Conservation (phyloP, 2,797 vertebrate species). For the Anguilla anguilla region DNA sequence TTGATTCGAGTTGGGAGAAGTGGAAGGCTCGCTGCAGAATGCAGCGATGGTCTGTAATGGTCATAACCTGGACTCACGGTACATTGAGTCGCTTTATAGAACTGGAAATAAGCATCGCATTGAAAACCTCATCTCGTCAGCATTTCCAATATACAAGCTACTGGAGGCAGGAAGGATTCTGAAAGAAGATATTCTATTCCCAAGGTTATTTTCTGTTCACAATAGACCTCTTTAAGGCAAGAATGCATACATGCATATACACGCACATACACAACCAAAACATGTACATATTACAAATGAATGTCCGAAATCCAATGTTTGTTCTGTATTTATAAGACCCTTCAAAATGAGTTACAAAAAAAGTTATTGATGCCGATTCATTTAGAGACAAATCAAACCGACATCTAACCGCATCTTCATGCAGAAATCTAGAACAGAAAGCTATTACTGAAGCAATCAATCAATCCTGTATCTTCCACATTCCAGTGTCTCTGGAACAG, state of each 20-base stretch:
- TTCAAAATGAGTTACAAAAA: neutral
- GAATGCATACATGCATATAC: neutral
- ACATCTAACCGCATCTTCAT: neutral
- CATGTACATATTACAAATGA: neutral
- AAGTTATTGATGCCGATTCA: neutral
- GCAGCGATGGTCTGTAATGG: neutral
- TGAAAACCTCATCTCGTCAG: conserved; percentile 5
- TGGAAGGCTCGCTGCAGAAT: neutral
- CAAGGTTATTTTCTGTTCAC: neutral
- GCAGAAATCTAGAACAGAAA: neutral
- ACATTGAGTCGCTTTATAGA: conserved; percentile 30
- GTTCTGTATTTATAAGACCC: neutral
- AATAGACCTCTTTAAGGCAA: neutral
- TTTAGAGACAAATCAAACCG: neutral
- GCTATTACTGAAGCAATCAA: neutral
- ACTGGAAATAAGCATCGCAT: conserved; percentile 4
- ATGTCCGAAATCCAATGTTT: neutral
- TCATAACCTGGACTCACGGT: neutral
- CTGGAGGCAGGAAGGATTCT: neutral
- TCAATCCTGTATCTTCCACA: neutral
- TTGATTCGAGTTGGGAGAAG: neutral
- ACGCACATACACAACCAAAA: neutral
- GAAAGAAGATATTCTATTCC: neutral
- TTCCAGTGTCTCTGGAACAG: neutral
- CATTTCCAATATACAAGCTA: neutral